A percentile compares a stretch with the other conserved stretches of the same genome.
phyloP scores from a whole-genome alignment of 2,888 invertebrate genomes.

The Microplitis manilae region DNA sequence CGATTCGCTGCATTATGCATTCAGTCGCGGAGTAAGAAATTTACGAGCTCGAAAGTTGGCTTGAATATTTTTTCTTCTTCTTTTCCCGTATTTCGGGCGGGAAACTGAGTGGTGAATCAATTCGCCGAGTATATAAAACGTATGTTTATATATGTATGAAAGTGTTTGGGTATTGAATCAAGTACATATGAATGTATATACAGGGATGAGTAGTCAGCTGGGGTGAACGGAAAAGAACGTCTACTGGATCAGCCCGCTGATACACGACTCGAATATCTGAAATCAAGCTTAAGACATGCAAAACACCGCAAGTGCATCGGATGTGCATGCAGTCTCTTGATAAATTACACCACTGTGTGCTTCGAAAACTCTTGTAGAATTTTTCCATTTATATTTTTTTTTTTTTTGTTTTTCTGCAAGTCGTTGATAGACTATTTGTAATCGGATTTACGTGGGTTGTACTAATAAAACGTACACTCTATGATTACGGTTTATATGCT shows the following conservation, averaged over 20 bases:
- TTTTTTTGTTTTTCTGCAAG: no score
- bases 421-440: no score
- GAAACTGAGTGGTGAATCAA: conserved; percentile 23
- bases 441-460: no score
- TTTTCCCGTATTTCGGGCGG: neutral
- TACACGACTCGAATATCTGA: conserved; percentile 29
- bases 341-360: conserved; percentile 17
- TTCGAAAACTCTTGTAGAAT: neutral
- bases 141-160: conserved; percentile 14
- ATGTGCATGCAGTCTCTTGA: conserved; percentile 27
- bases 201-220: neutral
- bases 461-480: no score
- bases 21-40: conserved; percentile 20
- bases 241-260: conserved; percentile 4
- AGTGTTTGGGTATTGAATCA: neutral
- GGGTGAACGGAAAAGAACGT: conserved; percentile 21
- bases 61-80: neutral
- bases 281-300: conserved; percentile 19
- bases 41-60: conserved; percentile 11
- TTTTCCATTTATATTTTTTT: neutral
- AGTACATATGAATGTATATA: neutral
- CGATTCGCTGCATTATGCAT: conserved; percentile 29
- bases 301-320: conserved; percentile 20
- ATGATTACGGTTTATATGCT: no score
- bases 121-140: conserved; percentile 6